Percentiles rank a stretch among this genome's conserved stretches.
These are phyloP conservation scores for Holothuria leucospilota DNA, from an alignment of 53 echinoderm and acorn worm genomes.

Conservation along the genomic window DNA sequence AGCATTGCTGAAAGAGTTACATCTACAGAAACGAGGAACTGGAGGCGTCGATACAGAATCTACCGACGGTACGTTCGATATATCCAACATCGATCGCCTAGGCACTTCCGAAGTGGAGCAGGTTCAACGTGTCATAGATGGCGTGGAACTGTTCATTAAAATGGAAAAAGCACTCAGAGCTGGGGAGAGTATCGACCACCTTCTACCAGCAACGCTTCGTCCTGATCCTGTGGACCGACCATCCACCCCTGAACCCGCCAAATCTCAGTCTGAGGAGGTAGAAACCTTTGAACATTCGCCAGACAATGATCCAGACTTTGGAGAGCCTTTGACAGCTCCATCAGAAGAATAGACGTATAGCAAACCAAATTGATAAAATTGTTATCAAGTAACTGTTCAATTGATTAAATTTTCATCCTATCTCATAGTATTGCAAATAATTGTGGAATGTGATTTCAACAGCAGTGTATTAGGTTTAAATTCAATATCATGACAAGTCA, in stretches of 20 bases:
- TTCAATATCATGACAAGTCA: no score
- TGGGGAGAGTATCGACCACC: conserved; percentile 74
- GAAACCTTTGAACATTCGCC: conserved; percentile 16
- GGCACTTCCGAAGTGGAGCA: conserved; percentile 88
- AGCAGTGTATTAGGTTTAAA: no score
- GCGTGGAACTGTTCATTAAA: conserved; percentile 79
- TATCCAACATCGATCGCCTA: conserved; percentile 90
- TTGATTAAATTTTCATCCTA: no score
- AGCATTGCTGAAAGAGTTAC: conserved; percentile 68
- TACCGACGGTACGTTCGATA: conserved; percentile 97
- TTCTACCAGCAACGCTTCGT: conserved; percentile 66
- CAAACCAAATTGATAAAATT: neutral
- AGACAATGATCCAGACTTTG: conserved; percentile 17
- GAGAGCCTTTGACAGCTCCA: conserved; percentile 20
- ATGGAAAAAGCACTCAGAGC: conserved; percentile 87
- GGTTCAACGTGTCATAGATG: conserved; percentile 84
- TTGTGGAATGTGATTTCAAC: no score
- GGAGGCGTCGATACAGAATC: conserved; percentile 98
- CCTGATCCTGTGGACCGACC: conserved; percentile 22
- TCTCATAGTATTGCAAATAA: no score
- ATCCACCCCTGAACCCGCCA: neutral
- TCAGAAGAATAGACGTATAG: neutral
- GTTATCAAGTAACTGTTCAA: neutral
- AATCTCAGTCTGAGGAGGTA: neutral
- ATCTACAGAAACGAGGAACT: conserved; percentile 91